phyloP scores from a whole-genome alignment of 1,140 invertebrate species.

The Cydia splendana region DNA sequence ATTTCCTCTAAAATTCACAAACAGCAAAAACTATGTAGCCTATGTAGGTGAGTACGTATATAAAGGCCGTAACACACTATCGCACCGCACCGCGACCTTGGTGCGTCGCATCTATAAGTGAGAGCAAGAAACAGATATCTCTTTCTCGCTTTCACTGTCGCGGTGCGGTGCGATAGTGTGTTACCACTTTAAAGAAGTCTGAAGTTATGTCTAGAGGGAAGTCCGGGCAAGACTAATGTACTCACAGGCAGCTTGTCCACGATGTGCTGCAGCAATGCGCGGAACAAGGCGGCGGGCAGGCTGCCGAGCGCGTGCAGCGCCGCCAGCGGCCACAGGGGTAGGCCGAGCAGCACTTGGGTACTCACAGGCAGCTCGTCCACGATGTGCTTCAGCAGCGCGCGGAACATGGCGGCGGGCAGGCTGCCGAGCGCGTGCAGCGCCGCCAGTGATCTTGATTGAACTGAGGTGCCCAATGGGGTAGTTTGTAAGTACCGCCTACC shows the following conservation, averaged over 20 bases:
- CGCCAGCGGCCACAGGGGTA: constrained; percentile 70
- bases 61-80: too few relatives aligned
- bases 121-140: too few relatives aligned
- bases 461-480: too few relatives aligned
- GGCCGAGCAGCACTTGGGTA: constrained; percentile 10
- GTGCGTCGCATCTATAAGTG: too few relatives aligned
- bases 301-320: constrained; percentile 62
- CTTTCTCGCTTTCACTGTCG: too few relatives aligned
- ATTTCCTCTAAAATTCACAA: not conserved
- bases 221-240: not conserved
- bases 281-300: constrained; percentile 59
- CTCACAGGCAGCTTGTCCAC: constrained; percentile 62
- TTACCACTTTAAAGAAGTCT: too few relatives aligned
- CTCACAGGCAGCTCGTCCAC: constrained; percentile 63
- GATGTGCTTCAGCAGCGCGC: constrained; percentile 54
- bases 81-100: too few relatives aligned
- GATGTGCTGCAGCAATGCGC: constrained; percentile 54
- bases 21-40: not conserved
- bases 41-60: not conserved
- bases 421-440: constrained; percentile 62
- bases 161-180: too few relatives aligned
- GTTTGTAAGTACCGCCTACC: too few relatives aligned
- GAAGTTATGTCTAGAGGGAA: not conserved
- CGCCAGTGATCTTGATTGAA: constrained; percentile 66
- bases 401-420: constrained; percentile 58